Percentiles rank a stretch among this genome's conserved stretches.
phyloP scores from a whole-genome alignment of 92 coral and sea anemone genomes.

The Phenganax stokvisi region DNA sequence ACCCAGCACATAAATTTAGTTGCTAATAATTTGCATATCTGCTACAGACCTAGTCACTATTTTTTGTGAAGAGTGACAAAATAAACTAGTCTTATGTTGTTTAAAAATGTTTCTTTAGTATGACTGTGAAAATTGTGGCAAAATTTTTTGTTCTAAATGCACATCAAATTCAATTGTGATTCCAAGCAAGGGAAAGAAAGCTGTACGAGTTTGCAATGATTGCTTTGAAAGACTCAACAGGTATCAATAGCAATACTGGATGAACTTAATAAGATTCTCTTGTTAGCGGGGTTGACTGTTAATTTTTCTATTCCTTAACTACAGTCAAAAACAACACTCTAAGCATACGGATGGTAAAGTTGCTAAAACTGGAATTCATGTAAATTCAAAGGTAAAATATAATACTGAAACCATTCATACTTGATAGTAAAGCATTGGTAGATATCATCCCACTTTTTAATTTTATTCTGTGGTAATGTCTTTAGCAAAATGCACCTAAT shows the following conservation, averaged over 20 bases:
- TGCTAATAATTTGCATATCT: too few relatives aligned
- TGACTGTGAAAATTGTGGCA: constrained; percentile 84
- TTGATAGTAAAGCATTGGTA: neutral
- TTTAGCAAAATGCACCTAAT: neutral
- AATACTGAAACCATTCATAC: neutral
- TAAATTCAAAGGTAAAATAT: constrained; percentile 1
- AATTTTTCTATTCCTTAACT: too few relatives aligned
- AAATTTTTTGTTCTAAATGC: constrained; percentile 75
- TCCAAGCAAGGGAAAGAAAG: constrained; percentile 67
- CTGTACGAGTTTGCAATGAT: constrained; percentile 76
- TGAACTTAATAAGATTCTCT: too few relatives aligned
- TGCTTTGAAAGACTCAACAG: constrained; percentile 62
- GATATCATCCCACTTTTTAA: neutral
- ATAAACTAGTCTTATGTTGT: neutral
- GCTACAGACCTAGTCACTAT: too few relatives aligned
- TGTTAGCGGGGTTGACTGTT: too few relatives aligned
- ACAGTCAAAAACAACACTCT: constrained; percentile 12
- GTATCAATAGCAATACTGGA: constrained; percentile 5
- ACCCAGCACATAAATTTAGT: too few relatives aligned
- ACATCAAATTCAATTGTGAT: constrained; percentile 63
- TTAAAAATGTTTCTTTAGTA: constrained; percentile 46
- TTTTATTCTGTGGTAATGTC: neutral
- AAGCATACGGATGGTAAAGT: neutral
- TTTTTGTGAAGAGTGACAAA: neutral
- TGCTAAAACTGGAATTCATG: neutral